These are phyloP conservation scores for Amphipyra berbera DNA, from an alignment of 2,888 invertebrate genomes.

Conservation along the genomic window DNA sequence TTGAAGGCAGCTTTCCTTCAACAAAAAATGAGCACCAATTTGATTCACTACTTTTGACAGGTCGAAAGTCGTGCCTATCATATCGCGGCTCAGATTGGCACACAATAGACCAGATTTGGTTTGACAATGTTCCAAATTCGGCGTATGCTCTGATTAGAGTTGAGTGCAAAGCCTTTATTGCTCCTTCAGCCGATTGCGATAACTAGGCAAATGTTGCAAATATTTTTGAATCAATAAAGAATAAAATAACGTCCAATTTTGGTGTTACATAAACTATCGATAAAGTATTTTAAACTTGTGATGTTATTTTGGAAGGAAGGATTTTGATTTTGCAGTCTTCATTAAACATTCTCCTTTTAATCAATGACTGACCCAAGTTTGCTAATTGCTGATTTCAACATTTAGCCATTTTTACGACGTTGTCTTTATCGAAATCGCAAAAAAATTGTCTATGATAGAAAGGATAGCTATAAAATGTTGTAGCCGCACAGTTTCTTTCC, in stretches of 20 bases:
- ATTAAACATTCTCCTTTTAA: too few species aligned
- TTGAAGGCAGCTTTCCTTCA: conserved; percentile 8
- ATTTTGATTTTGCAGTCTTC: too few species aligned
- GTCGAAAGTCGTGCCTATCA: conserved; percentile 47
- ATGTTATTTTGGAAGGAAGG: too few species aligned
- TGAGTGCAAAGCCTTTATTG: conserved; percentile 34
- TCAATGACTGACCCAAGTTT: too few species aligned
- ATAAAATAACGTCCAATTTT: not conserved
- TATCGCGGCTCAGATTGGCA: conserved; percentile 54
- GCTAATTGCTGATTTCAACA: too few species aligned
- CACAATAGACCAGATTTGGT: conserved; percentile 58
- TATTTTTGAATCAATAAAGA: not conserved
- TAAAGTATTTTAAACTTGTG: too few species aligned
- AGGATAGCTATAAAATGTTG: conserved; percentile 19
- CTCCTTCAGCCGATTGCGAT: conserved; percentile 14
- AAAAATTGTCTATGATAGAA: conserved; percentile 19
- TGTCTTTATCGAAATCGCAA: not conserved
- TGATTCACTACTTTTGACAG: conserved; percentile 32
- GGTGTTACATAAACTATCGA: not conserved
- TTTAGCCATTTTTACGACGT: too few species aligned
- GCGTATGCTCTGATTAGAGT: conserved; percentile 47
- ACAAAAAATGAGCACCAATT: conserved; percentile 24
- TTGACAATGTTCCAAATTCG: conserved; percentile 60
- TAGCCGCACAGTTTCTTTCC: conserved; percentile 35
- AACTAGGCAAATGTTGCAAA: too few species aligned